Evolutionary conservation across 2,113 vertebrate genomes (phyloP), one percentile per base, ranked within the genome.

Genomic region (Hoplias malabaricus): DNA sequence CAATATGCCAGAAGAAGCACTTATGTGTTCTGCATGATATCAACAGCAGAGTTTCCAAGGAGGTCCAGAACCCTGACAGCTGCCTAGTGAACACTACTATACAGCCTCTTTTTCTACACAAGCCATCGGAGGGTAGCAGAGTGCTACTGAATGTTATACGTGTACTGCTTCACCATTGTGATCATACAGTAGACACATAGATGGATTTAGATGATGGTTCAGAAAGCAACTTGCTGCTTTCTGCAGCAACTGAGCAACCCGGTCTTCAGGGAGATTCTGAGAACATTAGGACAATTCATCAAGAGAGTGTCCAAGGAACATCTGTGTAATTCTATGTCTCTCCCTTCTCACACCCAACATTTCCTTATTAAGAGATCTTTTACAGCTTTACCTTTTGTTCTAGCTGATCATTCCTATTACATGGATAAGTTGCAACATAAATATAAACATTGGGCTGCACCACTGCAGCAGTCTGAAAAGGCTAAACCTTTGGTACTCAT

Each of bases 91-190:
- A 63, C n/a, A 46, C 72, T 9, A 11, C 57, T 10, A 14, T 12
- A 0, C 23, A 74, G 21, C 40, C 43, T 38, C 21, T 67, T 31
- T 72, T 67, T 54, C 21, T 76, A 34, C 61, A 67, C 13, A 33
- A 12, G 11, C 61, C 73, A 12, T 1, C n/a, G 1, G 33, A 31
- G 9, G 38, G 48, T 14, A 40, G 73, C 2, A 27, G 50, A 11
- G 73, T 76, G 23, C 73, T 62, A 13, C 19, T 82, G 11, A 79
- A 82, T 25, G 31, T 84, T 14, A 42, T 80, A 5, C 61, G 48
- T 16, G 69, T 85, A 8, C 38, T 75, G 14, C 46, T 81, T 1
- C 29, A 77, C 11, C 62, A 73, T 4, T 4, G 25, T 5, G 42
- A 67, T 9, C 23, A 7, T 6, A 3, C 14, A 0, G 16, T 69